Evolutionary conservation across 2,797 vertebrate genomes (phyloP).

Genomic region (Uromys caudimaculatus): DNA sequence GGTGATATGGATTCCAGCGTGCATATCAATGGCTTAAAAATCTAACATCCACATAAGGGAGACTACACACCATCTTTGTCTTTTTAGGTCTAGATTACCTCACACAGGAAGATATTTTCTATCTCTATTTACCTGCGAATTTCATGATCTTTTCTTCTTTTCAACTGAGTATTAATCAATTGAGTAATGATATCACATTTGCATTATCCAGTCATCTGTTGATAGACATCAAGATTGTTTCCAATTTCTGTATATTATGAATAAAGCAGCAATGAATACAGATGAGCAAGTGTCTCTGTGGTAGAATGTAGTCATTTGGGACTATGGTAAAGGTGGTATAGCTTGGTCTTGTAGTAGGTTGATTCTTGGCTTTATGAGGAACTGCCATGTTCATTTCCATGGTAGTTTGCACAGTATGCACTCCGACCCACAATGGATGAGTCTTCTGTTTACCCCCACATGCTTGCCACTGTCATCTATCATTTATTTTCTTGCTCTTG

Average conservation of each 20-base stretch:
- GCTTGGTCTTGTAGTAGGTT: not conserved
- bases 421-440: not conserved
- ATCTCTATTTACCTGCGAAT: not conserved
- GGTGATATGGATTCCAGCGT: not conserved
- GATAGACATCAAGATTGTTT: not conserved
- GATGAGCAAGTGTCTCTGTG: not conserved
- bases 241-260: not conserved
- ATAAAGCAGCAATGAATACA: not conserved
- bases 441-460: not conserved
- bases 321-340: not conserved
- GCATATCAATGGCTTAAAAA: not conserved
- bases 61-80: not conserved
- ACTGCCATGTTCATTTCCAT: not conserved
- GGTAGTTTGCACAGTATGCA: not conserved
- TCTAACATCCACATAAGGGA: not conserved
- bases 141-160: not conserved
- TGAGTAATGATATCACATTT: not conserved
- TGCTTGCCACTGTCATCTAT: not conserved
- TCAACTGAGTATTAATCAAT: not conserved
- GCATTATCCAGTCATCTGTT: not conserved
- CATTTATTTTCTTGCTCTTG: not conserved
- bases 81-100: not conserved
- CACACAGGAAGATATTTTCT: not conserved
- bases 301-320: not conserved
- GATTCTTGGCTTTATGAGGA: not conserved